These are phyloP conservation scores for Siderastrea siderea DNA, from an alignment of 92 coral and sea anemone species.

Conservation along the genomic window DNA sequence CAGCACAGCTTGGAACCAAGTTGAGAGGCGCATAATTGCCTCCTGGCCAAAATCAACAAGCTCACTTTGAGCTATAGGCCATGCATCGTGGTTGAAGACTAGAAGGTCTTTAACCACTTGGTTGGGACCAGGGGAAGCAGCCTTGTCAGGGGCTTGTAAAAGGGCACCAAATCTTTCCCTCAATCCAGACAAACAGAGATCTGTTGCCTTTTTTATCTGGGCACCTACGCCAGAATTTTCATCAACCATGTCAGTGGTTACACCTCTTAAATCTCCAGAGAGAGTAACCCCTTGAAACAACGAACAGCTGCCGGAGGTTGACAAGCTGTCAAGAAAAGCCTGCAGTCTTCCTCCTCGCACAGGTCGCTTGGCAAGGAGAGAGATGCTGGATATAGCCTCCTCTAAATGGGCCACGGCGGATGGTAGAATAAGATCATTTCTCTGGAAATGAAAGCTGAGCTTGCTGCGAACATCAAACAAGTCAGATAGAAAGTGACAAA, in stretches of 20 bases:
- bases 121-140: slow-evolving; percentile 32
- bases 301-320: neutral
- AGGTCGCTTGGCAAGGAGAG: slow-evolving; percentile 27
- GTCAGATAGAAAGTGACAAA: slow-evolving; percentile 58
- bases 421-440: slow-evolving; percentile 59
- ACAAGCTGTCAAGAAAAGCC: neutral
- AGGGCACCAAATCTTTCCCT: slow-evolving; percentile 33
- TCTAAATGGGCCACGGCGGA: slow-evolving; percentile 22
- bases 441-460: slow-evolving; percentile 50
- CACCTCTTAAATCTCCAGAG: slow-evolving; percentile 20
- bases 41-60: slow-evolving; percentile 57
- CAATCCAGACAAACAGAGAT: slow-evolving; percentile 47
- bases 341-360: slow-evolving; percentile 14
- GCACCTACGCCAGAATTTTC: slow-evolving; percentile 9
- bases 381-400: slow-evolving; percentile 40
- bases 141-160: slow-evolving; percentile 4
- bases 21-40: slow-evolving; percentile 42
- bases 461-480: slow-evolving; percentile 51
- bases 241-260: neutral
- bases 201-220: slow-evolving; percentile 1
- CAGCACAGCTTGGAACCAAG: slow-evolving; percentile 33
- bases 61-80: slow-evolving; percentile 44
- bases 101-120: slow-evolving; percentile 45
- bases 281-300: slow-evolving; percentile 30
- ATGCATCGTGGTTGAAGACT: slow-evolving; percentile 49